Percentiles rank a stretch among this genome's conserved stretches.
phyloP scores from a whole-genome alignment of 2,113 vertebrate species.

The Electrona antarctica region DNA sequence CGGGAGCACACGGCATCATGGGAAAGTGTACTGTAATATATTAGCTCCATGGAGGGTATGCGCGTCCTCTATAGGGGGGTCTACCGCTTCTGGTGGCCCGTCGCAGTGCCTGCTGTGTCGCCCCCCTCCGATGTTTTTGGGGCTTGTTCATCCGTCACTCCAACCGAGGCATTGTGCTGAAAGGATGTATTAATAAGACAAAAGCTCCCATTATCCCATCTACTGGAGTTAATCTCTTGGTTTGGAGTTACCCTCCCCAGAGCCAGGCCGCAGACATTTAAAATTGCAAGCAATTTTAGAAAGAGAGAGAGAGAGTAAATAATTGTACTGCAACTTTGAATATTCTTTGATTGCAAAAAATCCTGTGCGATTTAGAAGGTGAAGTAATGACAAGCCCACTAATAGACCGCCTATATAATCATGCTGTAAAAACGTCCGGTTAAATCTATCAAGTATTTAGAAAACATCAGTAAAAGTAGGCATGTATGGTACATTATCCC shows the following conservation, averaged over 20 bases:
- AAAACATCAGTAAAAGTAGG: too few relatives aligned
- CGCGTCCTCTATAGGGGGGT: conserved; percentile 8
- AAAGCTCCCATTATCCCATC: conserved; percentile 74
- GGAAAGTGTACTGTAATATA: conserved; percentile 32
- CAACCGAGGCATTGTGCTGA: conserved; percentile 76
- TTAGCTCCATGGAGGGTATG: conserved; percentile 1
- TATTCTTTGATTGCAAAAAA: neutral
- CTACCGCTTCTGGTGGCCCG: conserved; percentile 42
- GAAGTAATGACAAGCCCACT: too few relatives aligned
- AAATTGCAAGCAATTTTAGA: neutral
- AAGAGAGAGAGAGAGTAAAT: too few relatives aligned
- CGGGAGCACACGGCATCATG: conserved; percentile 32
- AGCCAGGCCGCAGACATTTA: conserved; percentile 35
- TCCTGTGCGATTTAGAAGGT: too few relatives aligned
- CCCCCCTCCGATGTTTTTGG: conserved; percentile 64
- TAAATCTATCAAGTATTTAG: neutral
- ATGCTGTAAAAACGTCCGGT: neutral
- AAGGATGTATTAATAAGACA: conserved; percentile 80
- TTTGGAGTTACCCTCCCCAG: conserved; percentile 25
- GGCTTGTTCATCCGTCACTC: conserved; percentile 78
- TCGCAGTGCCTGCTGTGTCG: conserved; percentile 57
- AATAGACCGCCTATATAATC: neutral
- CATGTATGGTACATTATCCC: neutral
- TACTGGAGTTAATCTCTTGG: conserved; percentile 61
- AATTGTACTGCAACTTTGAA: neutral